Evolutionary conservation across 2,797 vertebrate genomes (phyloP).

Genomic region (Fratercula arctica): DNA sequence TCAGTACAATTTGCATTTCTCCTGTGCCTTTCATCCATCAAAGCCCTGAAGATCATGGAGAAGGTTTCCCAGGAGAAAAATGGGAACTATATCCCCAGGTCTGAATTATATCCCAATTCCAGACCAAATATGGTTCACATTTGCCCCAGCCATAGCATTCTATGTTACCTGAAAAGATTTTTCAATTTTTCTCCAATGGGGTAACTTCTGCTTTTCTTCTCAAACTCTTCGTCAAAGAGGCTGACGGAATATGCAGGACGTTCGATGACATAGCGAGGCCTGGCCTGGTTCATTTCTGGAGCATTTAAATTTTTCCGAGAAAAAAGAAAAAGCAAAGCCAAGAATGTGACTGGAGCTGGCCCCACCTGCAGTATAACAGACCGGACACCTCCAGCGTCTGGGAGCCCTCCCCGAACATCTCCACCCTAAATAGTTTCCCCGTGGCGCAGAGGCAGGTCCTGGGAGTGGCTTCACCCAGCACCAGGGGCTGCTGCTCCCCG

Average conservation of each 20-base stretch:
- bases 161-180: conserved; percentile 85
- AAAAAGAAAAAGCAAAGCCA: not conserved
- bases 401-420: conserved; percentile 45
- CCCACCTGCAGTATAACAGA: conserved; percentile 28
- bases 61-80: not conserved
- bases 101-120: not conserved
- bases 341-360: conserved; percentile 34
- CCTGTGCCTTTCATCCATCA: not conserved
- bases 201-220: conserved; percentile 87
- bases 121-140: rapidly evolving
- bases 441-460: conserved; percentile 52
- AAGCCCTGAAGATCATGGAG: not conserved
- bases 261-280: conserved; percentile 84
- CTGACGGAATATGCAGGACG: conserved; percentile 83
- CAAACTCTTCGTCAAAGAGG: conserved; percentile 88
- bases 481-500: conserved; percentile 18
- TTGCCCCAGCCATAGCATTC: not conserved
- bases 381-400: conserved; percentile 60
- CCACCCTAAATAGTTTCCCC: conserved; percentile 70
- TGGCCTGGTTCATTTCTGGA: conserved; percentile 78
- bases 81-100: not conserved
- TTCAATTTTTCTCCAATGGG: conserved; percentile 84
- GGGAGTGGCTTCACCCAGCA: conserved; percentile 53
- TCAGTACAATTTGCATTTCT: not conserved
- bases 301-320: conserved; percentile 10